Evolutionary conservation across 2,797 vertebrate genomes (phyloP).

Genomic region (Anas flavirostris): DNA sequence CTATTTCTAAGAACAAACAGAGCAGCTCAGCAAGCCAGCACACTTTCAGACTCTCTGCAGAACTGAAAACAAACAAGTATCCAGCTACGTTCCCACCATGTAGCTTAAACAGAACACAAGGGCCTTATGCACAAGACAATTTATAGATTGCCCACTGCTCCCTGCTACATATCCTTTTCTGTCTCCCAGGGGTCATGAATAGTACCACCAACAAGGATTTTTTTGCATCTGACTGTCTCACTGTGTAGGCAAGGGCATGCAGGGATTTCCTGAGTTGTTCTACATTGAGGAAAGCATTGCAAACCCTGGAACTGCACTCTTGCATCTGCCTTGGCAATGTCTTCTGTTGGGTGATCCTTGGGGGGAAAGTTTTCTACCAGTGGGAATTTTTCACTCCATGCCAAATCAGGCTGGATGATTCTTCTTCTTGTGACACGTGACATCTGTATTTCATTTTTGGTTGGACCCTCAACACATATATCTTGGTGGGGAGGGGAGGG

Average conservation of each 20-base stretch:
- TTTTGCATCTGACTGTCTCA: background rate
- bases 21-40: background rate
- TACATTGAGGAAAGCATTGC: background rate
- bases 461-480: background rate
- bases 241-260: background rate
- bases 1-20: background rate
- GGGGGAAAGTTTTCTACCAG: background rate
- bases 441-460: background rate
- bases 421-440: background rate
- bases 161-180: background rate
- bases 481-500: rapidly evolving
- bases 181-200: background rate
- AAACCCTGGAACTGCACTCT: background rate
- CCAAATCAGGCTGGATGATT: background rate
- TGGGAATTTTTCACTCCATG: background rate
- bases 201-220: background rate
- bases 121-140: background rate
- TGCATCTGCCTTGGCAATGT: background rate
- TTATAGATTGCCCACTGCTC: background rate
- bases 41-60: background rate
- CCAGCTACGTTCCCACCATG: background rate
- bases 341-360: background rate
- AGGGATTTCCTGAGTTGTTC: background rate
- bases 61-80: background rate
- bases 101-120: background rate